phyloP scores from a whole-genome alignment of 2,797 vertebrate genomes.

The Eulemur mongoz region DNA sequence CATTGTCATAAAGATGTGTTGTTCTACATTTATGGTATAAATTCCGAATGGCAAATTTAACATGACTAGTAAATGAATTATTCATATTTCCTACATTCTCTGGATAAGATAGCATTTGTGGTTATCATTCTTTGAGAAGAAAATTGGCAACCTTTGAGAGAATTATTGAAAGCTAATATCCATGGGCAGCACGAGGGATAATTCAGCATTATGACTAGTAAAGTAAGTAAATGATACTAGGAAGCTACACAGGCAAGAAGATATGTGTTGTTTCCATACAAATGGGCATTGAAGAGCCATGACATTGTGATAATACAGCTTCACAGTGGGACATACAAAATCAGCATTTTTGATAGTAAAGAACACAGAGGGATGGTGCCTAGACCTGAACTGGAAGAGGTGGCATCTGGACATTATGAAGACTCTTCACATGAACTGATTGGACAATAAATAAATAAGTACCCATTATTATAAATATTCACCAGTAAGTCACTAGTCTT shows the following conservation, averaged over 20 bases:
- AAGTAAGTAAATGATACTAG: neutral
- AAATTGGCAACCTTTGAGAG: neutral
- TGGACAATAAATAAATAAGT: neutral
- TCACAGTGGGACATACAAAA: neutral
- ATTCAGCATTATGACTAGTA: neutral
- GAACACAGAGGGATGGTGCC: neutral
- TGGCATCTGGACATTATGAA: neutral
- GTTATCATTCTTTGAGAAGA: neutral
- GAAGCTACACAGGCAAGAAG: neutral
- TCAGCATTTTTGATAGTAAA: neutral
- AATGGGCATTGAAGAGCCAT: neutral
- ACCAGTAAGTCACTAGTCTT: neutral
- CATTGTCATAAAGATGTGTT: neutral
- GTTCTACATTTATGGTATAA: neutral
- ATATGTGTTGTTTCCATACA: neutral
- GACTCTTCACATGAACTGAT: neutral
- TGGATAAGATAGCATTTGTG: neutral
- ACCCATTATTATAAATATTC: neutral
- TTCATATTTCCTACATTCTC: neutral
- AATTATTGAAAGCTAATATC: neutral
- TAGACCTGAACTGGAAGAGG: neutral
- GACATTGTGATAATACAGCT: neutral
- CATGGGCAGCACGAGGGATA: neutral
- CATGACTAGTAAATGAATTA: neutral
- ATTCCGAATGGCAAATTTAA: neutral